Evolutionary conservation across 2,888 invertebrate genomes (phyloP).

Genomic region (Tetragonula carbonaria): DNA sequence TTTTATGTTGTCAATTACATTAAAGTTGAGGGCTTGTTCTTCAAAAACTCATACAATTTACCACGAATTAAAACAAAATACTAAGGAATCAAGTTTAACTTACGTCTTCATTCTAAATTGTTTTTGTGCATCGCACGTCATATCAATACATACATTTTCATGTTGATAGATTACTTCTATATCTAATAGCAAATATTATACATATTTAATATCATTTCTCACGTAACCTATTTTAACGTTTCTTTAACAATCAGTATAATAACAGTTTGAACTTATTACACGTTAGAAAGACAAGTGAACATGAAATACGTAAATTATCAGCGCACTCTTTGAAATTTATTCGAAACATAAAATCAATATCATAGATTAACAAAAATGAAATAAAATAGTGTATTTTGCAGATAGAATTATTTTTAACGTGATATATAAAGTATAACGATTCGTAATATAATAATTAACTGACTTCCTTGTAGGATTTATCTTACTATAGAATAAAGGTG

Average conservation of each 20-base stretch:
- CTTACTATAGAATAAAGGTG: neutral
- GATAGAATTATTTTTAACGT: neutral
- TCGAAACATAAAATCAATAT: conserved; percentile 12
- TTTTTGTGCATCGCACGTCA: conserved; percentile 22
- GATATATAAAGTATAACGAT: neutral
- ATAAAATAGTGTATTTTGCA: neutral
- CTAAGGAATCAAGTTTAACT: conserved; percentile 9
- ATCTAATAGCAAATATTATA: conserved; percentile 19
- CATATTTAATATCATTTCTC: conserved; percentile 21
- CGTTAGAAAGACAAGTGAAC: conserved; percentile 25
- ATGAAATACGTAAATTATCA: neutral
- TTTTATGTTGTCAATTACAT: neutral
- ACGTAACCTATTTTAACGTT: conserved; percentile 20
- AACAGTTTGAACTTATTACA: conserved; percentile 35
- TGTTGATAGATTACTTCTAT: conserved; percentile 5
- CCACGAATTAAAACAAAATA: neutral
- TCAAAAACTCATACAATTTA: neutral
- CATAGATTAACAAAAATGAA: conserved; percentile 4
- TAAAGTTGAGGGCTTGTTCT: neutral
- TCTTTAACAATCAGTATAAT: conserved; percentile 31
- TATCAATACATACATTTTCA: conserved; percentile 26
- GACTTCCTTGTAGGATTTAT: neutral
- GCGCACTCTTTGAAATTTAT: conserved; percentile 14
- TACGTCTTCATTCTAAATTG: conserved; percentile 26
- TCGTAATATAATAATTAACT: neutral